Evolutionary conservation across 2,113 vertebrate species (phyloP).

Genomic region (Clinocottus analis): DNA sequence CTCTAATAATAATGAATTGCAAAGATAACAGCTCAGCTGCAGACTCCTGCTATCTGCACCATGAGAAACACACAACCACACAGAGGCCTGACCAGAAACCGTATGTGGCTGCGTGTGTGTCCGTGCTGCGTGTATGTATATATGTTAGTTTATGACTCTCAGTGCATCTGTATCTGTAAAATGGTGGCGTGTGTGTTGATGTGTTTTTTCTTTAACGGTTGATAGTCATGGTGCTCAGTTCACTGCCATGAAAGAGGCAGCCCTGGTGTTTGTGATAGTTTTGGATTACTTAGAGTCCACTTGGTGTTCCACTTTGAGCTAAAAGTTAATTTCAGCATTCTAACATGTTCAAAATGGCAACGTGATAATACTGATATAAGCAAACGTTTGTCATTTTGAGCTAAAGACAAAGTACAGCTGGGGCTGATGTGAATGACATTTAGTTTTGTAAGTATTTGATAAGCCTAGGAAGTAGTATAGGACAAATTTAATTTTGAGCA

Average conservation of each 20-base stretch:
- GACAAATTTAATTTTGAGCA: background rate
- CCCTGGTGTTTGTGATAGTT: background rate
- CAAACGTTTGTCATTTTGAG: background rate
- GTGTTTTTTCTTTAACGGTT: background rate
- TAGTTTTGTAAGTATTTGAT: background rate
- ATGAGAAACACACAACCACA: conserved; percentile 37
- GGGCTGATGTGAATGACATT: background rate
- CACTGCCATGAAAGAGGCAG: no score
- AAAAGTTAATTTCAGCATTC: background rate
- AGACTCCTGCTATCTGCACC: conserved; percentile 61
- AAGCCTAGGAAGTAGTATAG: background rate
- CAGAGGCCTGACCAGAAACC: conserved; percentile 42
- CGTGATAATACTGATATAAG: background rate
- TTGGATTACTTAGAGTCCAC: background rate
- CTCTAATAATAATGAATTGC: conserved; percentile 71
- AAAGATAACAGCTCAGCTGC: conserved; percentile 65
- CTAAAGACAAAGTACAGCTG: background rate
- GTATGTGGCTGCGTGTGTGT: conserved; percentile 24
- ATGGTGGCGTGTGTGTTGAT: background rate
- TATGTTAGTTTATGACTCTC: background rate
- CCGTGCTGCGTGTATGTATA: background rate
- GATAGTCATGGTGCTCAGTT: background rate
- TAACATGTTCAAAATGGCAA: background rate
- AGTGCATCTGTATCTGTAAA: background rate
- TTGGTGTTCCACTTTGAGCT: background rate